Conservation (phyloP, 1,140 invertebrate genomes). For the roundworm (Caenorhabditis elegans) region WBcel235 BX284602.5:7593001-7593500, state of each 20-base stretch:
- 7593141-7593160: neutral
- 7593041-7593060: neutral
- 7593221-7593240: neutral
- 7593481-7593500: neutral
- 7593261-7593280: neutral
- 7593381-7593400: conserved; percentile 30
- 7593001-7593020: too few relatives aligned
- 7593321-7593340: conserved; percentile 9
- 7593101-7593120: conserved; percentile 8
- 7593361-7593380: conserved; percentile 26
- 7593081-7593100: neutral
- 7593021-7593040: too few relatives aligned
- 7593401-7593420: conserved; percentile 19
- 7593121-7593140: neutral
- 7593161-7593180: neutral
- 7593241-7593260: neutral
- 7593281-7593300: neutral
- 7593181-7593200: too few relatives aligned
- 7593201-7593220: neutral
- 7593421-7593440: neutral
- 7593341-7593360: conserved; percentile 29
- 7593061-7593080: too few relatives aligned
- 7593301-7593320: conserved; percentile 15
- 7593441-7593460: neutral
- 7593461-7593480: neutral